phyloP scores from a whole-genome alignment of 1,140 invertebrate genomes.

The Pararge aegeria region DNA sequence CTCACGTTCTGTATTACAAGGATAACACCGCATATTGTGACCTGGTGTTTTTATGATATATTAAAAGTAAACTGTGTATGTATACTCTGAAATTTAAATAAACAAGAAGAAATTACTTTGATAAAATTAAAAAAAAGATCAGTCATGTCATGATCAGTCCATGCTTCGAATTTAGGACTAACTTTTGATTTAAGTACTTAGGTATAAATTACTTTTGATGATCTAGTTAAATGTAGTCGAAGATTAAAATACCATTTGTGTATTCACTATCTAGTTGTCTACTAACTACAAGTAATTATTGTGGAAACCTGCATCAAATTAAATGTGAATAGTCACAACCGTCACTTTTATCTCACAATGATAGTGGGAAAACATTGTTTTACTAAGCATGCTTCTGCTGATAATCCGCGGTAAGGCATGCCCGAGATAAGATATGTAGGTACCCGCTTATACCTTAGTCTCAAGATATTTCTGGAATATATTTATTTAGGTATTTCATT shows the following conservation, averaged over 20 bases:
- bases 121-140: no score
- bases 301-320: background rate
- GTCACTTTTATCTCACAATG: background rate
- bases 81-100: background rate
- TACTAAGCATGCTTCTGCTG: background rate
- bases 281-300: no score
- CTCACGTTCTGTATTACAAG: background rate
- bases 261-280: no score
- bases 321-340: background rate
- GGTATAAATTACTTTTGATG: no score
- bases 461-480: background rate
- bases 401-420: background rate
- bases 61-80: background rate
- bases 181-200: no score
- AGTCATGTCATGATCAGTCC: no score
- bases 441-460: background rate
- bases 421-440: background rate
- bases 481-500: background rate
- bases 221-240: no score
- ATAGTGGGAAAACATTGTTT: background rate
- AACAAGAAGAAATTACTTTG: no score
- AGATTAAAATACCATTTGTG: no score
- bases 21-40: background rate
- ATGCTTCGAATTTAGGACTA: background rate
- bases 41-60: background rate